phyloP scores from a whole-genome alignment of 2,888 invertebrate genomes.

The Marronus borbonicus region DNA sequence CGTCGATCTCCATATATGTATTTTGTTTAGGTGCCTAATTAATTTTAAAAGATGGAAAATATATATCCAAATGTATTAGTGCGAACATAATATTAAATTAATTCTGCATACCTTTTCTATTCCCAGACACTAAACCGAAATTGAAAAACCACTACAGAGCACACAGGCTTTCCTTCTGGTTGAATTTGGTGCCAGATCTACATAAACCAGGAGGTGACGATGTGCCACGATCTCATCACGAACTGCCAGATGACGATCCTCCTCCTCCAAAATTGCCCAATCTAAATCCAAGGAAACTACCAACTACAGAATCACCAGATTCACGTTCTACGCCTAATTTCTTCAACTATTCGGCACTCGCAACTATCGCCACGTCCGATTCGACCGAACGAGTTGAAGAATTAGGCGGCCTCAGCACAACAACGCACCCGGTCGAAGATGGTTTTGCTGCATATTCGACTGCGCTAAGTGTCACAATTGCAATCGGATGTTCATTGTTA shows the following conservation, averaged over 20 bases:
- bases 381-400: constrained; percentile 72
- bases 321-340: constrained; percentile 60
- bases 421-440: constrained; percentile 80
- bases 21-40: too few species aligned
- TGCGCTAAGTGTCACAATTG: constrained; percentile 93
- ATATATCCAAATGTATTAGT: too few species aligned
- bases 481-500: constrained; percentile 93
- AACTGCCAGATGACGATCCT: constrained; percentile 81
- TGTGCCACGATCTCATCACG: constrained; percentile 88
- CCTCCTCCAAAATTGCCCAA: constrained; percentile 74
- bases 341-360: constrained; percentile 67
- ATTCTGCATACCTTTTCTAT: constrained; percentile 50
- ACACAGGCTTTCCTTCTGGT: constrained; percentile 93
- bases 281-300: constrained; percentile 73
- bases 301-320: constrained; percentile 70
- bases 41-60: too few species aligned
- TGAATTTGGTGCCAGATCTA: constrained; percentile 93
- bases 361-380: constrained; percentile 63
- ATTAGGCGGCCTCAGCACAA: constrained; percentile 69
- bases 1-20: too few species aligned
- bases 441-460: constrained; percentile 93
- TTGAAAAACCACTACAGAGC: constrained; percentile 95
- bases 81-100: too few species aligned
- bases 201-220: constrained; percentile 91
- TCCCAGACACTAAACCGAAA: constrained; percentile 89